phyloP scores from a whole-genome alignment of 2,888 invertebrate genomes.

The Coleophora deauratella region DNA sequence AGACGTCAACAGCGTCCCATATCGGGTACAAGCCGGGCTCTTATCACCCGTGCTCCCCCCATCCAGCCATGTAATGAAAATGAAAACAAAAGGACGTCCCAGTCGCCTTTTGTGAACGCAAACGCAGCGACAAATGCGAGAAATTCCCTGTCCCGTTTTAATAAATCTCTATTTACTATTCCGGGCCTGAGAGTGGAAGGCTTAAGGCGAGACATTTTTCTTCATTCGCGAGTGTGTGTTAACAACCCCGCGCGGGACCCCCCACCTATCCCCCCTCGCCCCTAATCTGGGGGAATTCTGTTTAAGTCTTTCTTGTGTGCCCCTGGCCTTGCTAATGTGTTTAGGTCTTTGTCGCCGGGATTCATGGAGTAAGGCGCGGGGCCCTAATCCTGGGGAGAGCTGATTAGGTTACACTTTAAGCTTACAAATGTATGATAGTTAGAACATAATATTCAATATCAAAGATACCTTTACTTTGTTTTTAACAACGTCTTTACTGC shows the following conservation, averaged over 20 bases:
- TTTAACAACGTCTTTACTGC: no score
- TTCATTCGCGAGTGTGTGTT: slow-evolving; percentile 67
- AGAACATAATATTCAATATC: no score
- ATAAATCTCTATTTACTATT: slow-evolving; percentile 72
- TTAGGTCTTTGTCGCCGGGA: neutral
- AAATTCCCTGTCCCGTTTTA: slow-evolving; percentile 61
- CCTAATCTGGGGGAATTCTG: slow-evolving; percentile 47
- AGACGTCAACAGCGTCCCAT: no score
- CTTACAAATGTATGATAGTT: no score
- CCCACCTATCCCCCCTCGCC: slow-evolving; percentile 38
- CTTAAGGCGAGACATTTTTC: slow-evolving; percentile 71
- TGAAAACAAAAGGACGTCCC: no score
- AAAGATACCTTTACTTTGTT: no score
- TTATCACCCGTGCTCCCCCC: no score
- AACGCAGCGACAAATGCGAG: slow-evolving; percentile 37
- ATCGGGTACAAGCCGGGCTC: no score
- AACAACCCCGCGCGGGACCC: slow-evolving; percentile 39
- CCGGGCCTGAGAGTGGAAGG: slow-evolving; percentile 59
- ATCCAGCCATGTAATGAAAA: no score
- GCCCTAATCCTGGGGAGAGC: no score
- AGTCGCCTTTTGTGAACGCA: neutral
- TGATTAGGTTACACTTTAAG: no score
- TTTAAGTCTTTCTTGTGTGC: slow-evolving; percentile 20
- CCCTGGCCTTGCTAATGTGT: neutral
- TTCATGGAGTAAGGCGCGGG: no score